A percentile compares a stretch with the other conserved stretches of the same genome.
phyloP scores from a whole-genome alignment of 2,888 invertebrate species.

The Pollenia amentaria region DNA sequence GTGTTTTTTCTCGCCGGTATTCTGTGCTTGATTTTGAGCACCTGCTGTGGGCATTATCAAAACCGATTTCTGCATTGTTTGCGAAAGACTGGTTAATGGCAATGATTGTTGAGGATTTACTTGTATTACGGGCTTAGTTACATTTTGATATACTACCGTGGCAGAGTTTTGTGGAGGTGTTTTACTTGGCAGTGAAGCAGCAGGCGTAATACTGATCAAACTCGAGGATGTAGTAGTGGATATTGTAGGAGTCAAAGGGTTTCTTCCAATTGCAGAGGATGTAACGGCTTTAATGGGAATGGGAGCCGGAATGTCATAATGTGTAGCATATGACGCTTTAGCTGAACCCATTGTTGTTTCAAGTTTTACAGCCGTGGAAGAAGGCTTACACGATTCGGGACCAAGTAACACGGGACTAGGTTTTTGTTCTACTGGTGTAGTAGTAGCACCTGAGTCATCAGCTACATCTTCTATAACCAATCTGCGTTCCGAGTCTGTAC shows the following conservation, averaged over 20 bases:
- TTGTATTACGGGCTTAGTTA: constrained; percentile 52
- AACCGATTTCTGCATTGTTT: constrained; percentile 60
- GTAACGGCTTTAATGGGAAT: constrained; percentile 77
- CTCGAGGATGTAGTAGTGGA: constrained; percentile 32
- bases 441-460: constrained; percentile 78
- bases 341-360: constrained; percentile 72
- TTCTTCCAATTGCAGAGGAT: constrained; percentile 29
- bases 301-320: constrained; percentile 72
- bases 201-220: constrained; percentile 35
- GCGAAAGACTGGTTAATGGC: constrained; percentile 4
- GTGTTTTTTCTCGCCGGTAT: constrained; percentile 24
- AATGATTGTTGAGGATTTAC: constrained; percentile 46
- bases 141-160: constrained; percentile 38
- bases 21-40: constrained; percentile 44
- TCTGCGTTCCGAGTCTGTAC: constrained; percentile 88
- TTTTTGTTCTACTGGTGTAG: constrained; percentile 76
- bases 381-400: constrained; percentile 68
- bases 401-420: constrained; percentile 75
- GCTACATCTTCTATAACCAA: constrained; percentile 86
- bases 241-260: not conserved
- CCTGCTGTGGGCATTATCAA: constrained; percentile 56
- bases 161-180: not conserved
- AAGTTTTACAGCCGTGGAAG: constrained; percentile 74
- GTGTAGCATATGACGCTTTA: constrained; percentile 65
- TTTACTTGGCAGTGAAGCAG: constrained; percentile 41